phyloP scores from a whole-genome alignment of 1,140 invertebrate species.

The Lasaia peninsularis region DNA sequence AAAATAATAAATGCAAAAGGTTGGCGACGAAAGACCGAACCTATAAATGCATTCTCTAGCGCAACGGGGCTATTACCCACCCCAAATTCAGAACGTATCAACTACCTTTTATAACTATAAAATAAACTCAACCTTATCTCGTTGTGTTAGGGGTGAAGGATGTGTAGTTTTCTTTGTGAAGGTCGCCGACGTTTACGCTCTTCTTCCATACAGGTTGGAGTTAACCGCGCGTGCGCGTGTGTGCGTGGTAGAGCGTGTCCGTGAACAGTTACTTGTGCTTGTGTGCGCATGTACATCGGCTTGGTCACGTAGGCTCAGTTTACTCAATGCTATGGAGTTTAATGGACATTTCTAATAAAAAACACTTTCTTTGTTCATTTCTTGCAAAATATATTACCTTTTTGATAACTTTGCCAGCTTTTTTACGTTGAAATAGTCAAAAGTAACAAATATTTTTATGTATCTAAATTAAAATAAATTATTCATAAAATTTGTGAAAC shows the following conservation, averaged over 20 bases:
- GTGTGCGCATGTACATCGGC: constrained; percentile 53
- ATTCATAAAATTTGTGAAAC: no score
- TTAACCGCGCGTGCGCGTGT: constrained; percentile 50
- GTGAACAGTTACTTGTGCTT: constrained; percentile 29
- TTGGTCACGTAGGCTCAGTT: constrained; percentile 70
- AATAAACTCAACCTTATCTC: constrained; percentile 35
- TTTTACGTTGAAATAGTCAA: background rate
- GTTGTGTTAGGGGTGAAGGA: constrained; percentile 38
- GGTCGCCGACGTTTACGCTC: constrained; percentile 49
- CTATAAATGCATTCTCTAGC: constrained; percentile 73
- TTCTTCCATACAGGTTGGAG: constrained; percentile 26
- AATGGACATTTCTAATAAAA: constrained; percentile 35
- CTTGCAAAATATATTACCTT: background rate
- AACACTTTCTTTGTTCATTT: background rate
- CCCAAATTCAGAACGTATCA: constrained; percentile 27
- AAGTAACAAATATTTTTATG: background rate
- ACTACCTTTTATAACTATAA: constrained; percentile 28
- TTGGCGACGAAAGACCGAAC: constrained; percentile 54
- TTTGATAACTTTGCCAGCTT: background rate
- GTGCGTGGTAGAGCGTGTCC: constrained; percentile 44
- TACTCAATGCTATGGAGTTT: constrained; percentile 38
- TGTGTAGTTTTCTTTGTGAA: constrained; percentile 66
- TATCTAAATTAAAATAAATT: background rate
- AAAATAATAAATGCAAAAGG: constrained; percentile 59
- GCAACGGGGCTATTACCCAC: constrained; percentile 57